These are phyloP conservation scores for Bellardia pandia DNA, from an alignment of 2,888 invertebrate species.

Conservation along the genomic window DNA sequence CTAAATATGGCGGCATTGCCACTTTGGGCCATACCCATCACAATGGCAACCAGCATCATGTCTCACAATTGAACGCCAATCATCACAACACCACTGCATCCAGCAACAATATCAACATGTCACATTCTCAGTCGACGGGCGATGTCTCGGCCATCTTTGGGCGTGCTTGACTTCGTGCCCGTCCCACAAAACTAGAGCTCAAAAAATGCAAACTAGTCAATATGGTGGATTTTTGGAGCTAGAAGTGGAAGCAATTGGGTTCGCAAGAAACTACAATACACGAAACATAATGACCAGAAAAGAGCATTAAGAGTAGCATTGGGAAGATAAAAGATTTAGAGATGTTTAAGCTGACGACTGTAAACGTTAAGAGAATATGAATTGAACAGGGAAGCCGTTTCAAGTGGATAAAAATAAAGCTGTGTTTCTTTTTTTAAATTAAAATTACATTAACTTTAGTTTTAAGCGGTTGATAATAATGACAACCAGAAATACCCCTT, in stretches of 20 bases:
- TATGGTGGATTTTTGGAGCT: slow-evolving; percentile 84
- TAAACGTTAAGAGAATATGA: slow-evolving; percentile 4
- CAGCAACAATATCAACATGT: slow-evolving; percentile 81
- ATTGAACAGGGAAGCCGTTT: not conserved
- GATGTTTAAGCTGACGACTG: not conserved
- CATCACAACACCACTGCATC: slow-evolving; percentile 65
- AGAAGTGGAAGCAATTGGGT: slow-evolving; percentile 80
- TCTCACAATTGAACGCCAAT: slow-evolving; percentile 51
- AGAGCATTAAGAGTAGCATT: not conserved
- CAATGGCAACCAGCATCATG: slow-evolving; percentile 77
- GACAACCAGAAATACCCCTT: not conserved
- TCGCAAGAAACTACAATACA: slow-evolving; percentile 74
- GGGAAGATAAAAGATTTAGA: slow-evolving; percentile 40
- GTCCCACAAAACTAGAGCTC: slow-evolving; percentile 83
- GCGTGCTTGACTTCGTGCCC: slow-evolving; percentile 86
- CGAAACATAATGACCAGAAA: slow-evolving; percentile 55
- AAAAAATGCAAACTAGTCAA: slow-evolving; percentile 84
- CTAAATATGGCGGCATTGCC: slow-evolving; percentile 80
- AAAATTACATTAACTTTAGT: slow-evolving; percentile 47
- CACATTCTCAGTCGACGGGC: slow-evolving; percentile 88
- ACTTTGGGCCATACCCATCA: slow-evolving; percentile 79
- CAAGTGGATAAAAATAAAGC: slow-evolving; percentile 42
- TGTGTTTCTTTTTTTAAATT: slow-evolving; percentile 64
- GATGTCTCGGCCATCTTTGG: slow-evolving; percentile 88
- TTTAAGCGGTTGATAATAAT: slow-evolving; percentile 43